A percentile compares a stretch with the other conserved stretches of the same genome.
phyloP scores from a whole-genome alignment of 2,113 vertebrate genomes.

The Okapia johnstoni region DNA sequence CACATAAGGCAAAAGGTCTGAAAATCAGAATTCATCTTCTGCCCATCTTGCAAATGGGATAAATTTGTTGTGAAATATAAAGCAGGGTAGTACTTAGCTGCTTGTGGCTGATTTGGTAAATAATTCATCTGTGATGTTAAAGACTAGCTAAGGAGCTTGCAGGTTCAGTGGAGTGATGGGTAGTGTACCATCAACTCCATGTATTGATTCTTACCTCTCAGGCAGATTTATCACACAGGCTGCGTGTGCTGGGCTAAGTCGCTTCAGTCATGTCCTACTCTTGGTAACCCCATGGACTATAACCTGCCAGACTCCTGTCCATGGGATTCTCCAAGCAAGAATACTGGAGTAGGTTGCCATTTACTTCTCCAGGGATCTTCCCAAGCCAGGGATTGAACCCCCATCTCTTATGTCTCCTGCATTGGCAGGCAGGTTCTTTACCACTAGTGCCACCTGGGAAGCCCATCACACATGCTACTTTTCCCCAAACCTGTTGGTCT shows the following conservation, averaged over 20 bases:
- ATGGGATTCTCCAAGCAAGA: neutral
- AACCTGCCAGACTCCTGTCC: neutral
- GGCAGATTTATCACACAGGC: neutral
- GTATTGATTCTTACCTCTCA: neutral
- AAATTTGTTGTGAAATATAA: neutral
- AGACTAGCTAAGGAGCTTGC: neutral
- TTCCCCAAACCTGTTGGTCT: neutral
- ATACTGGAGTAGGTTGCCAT: neutral
- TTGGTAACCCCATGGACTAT: neutral
- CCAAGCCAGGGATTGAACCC: neutral
- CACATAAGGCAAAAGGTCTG: neutral
- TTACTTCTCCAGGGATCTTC: neutral
- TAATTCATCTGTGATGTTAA: neutral
- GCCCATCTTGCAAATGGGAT: neutral
- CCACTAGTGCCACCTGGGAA: neutral
- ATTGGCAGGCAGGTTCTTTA: neutral
- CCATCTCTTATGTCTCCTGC: neutral
- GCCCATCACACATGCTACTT: neutral
- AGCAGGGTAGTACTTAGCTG: neutral
- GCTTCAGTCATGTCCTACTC: neutral
- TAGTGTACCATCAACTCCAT: accelerated
- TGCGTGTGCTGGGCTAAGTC: neutral
- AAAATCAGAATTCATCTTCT: neutral
- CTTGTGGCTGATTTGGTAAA: neutral
- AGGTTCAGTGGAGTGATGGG: neutral